Evolutionary conservation across 2,888 invertebrate genomes (phyloP).

Genomic region (Lasioglossum lativentre): DNA sequence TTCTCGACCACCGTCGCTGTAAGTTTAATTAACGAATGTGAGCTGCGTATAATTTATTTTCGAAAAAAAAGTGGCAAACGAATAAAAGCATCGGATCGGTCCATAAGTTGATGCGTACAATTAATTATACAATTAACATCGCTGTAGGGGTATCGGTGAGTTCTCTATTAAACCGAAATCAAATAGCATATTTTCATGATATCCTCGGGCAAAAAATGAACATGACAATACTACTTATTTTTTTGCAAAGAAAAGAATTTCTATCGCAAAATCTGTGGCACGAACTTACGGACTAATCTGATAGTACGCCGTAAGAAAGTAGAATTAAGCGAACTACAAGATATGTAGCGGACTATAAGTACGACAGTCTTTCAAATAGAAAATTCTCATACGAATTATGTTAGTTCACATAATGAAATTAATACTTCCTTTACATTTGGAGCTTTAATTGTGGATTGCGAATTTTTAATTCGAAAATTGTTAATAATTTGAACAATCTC

Average conservation of each 20-base stretch:
- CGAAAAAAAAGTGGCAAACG: not conserved
- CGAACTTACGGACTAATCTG: constrained; percentile 6
- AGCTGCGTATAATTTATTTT: not conserved
- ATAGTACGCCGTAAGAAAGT: not conserved
- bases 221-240: not conserved
- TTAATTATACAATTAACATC: not conserved
- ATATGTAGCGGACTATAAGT: not conserved
- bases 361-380: constrained; percentile 1
- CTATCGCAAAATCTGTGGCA: not conserved
- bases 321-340: not conserved
- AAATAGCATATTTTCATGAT: not conserved
- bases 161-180: not conserved
- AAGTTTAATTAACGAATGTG: not conserved
- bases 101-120: constrained; percentile 1
- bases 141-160: not conserved
- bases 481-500: not conserved
- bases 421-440: not conserved
- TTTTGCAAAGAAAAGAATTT: not conserved
- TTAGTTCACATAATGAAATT: not conserved
- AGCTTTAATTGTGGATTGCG: not conserved
- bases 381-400: not conserved
- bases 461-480: not conserved
- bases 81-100: not conserved
- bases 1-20: not conserved
- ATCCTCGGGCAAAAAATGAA: not conserved